Conservation (phyloP, 2,113 vertebrate genomes). For the Xenotilapia leptura region DNA sequence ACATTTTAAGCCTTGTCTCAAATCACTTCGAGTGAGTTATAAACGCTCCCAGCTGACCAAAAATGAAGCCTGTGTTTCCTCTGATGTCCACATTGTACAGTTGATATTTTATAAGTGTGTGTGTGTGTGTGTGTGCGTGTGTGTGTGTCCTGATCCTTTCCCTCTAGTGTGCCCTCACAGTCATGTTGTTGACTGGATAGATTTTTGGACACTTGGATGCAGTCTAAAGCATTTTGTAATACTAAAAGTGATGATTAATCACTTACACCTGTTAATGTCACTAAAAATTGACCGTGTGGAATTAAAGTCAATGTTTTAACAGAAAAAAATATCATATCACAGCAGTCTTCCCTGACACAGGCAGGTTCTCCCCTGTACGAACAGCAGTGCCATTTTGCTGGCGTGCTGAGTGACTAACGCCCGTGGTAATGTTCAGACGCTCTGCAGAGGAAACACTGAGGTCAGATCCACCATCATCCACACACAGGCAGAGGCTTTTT, state of each 20-base stretch:
- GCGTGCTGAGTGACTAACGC: conserved; percentile 23
- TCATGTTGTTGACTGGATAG: not conserved
- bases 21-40: not conserved
- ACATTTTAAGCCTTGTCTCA: not conserved
- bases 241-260: not conserved
- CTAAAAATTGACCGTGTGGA: not conserved
- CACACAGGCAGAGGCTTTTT: not conserved
- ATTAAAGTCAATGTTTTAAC: not conserved
- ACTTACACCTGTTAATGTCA: not conserved
- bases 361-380: not conserved
- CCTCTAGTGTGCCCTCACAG: not conserved
- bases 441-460: conserved; percentile 3
- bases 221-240: not conserved
- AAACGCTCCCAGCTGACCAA: not conserved
- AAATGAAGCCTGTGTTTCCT: not conserved
- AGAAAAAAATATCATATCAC: not conserved
- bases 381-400: conserved; percentile 33
- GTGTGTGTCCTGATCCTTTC: not conserved
- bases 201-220: not conserved
- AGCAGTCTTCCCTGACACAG: not conserved
- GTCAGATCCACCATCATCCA: not conserved
- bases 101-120: not conserved
- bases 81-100: not conserved
- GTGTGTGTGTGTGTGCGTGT: not conserved
- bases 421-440: not conserved